Conservation (phyloP, 1,140 invertebrate genomes). For the Nomia melanderi region DNA sequence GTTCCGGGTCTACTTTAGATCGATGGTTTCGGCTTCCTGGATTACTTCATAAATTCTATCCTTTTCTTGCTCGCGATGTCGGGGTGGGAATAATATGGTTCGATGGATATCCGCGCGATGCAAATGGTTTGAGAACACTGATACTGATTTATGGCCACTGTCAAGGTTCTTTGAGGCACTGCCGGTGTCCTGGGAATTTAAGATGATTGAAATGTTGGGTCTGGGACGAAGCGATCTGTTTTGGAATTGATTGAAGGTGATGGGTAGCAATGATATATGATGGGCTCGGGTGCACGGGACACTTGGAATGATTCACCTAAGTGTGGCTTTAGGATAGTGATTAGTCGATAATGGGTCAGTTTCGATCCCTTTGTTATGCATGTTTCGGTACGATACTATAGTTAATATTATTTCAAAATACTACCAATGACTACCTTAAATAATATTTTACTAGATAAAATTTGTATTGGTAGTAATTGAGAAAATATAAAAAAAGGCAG, state of each 20-base stretch:
- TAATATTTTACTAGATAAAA: too few species aligned
- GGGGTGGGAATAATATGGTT: not conserved
- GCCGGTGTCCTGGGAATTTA: not conserved
- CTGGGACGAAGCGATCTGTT: not conserved
- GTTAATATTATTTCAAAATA: too few species aligned
- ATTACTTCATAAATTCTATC: not conserved
- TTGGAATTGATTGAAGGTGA: not conserved
- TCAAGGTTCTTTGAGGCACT: not conserved
- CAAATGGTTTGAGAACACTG: not conserved
- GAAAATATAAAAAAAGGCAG: too few species aligned
- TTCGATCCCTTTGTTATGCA: too few species aligned
- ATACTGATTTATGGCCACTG: constrained; percentile 5
- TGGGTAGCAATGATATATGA: too few species aligned
- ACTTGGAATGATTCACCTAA: too few species aligned
- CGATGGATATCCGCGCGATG: not conserved
- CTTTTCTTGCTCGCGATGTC: not conserved
- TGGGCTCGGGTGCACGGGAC: too few species aligned
- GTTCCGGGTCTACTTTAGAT: not conserved
- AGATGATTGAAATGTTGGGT: not conserved
- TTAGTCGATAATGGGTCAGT: too few species aligned
- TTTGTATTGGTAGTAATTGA: too few species aligned
- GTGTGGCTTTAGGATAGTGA: too few species aligned
- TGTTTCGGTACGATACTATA: too few species aligned
- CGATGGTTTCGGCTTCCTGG: constrained; percentile 23
- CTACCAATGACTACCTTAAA: too few species aligned